Evolutionary conservation across 2,113 vertebrate species (phyloP).

Genomic region (Synchiropus splendidus): DNA sequence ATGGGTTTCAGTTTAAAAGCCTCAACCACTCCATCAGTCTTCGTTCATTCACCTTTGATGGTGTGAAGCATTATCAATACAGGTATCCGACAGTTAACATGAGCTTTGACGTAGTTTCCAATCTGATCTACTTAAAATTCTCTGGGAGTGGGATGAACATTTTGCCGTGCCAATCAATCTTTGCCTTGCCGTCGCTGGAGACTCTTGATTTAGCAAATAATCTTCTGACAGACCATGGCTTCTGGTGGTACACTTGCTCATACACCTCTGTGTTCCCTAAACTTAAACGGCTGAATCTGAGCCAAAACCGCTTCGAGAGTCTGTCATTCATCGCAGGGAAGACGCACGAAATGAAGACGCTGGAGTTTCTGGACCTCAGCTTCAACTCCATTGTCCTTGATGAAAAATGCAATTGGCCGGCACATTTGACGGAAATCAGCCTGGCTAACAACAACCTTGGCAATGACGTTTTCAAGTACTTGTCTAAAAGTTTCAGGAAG

Average conservation of each 20-base stretch:
- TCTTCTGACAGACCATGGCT: constrained; percentile 42
- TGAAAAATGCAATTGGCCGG: constrained; percentile 35
- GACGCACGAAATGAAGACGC: constrained; percentile 33
- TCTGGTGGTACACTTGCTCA: constrained; percentile 50
- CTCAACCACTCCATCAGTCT: constrained; percentile 28
- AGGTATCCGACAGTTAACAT: constrained; percentile 44
- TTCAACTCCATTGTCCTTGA: constrained; percentile 43
- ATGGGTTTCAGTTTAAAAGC: constrained; percentile 36
- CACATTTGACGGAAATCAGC: constrained; percentile 37
- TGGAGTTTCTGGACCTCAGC: constrained; percentile 50
- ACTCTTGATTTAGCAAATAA: constrained; percentile 53
- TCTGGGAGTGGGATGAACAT: constrained; percentile 58
- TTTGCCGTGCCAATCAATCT: constrained; percentile 47
- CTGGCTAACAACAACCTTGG: constrained; percentile 52
- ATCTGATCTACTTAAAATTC: constrained; percentile 47
- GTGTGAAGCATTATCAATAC: constrained; percentile 47
- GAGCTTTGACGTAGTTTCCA: constrained; percentile 19
- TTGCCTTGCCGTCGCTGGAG: constrained; percentile 42
- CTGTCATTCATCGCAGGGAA: constrained; percentile 40
- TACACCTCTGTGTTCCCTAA: constrained; percentile 40
- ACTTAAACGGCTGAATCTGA: constrained; percentile 41
- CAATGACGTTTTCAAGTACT: constrained; percentile 34
- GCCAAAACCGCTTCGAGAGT: constrained; percentile 44
- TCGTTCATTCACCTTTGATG: constrained; percentile 31
- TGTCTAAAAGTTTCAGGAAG: constrained; percentile 41